Evolutionary conservation across 1,140 invertebrate species (phyloP), one percentile per base, ranked within the genome.

Genomic region (Ips typographus): DNA sequence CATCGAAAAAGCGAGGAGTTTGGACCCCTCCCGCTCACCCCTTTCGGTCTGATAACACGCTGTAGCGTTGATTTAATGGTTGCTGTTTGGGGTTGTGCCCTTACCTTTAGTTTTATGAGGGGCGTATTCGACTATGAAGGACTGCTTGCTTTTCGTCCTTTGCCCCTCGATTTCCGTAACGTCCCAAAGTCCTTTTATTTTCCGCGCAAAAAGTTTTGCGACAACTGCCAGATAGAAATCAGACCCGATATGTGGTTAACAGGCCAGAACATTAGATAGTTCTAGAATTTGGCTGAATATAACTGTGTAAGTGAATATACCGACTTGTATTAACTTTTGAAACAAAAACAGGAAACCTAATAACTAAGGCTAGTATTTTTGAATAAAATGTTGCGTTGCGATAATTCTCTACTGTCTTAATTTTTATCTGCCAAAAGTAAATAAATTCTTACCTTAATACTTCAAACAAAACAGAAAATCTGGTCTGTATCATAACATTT

Each of bases 201-300:
- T 41, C 64, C 58, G 51, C 58, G 71, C 70, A 71, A 75, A 75
- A 76, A 76, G 72, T 71, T 72, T 64, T 71, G 71, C 70, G 61
- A 64, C 71, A 66, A 56, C 51, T 43, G 65, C 40, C 56, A 5
- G 41, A 41, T 58, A 4, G 42, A 41, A 63, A 55, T 65, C 6
- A 36, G 55, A 7, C 65, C 56, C 51, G 49, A 38, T 40, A 56
- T 42, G n/a, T 61, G 22, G 8, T 3, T 49, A 2, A 56, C 53
- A 56, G 53, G 53, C 53, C 53, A 56, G 37, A 49, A 49, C 22
- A 22, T 22, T 22, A 22, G 22, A 22, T 22, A 22, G 22, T 22
- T 22, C 22, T 22, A 22, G 22, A 22, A 22, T 22, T 22, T 22
- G 22, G 22, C 22, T 22, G 22, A 22, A 22, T 22, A 22, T 22